These are phyloP conservation scores for Eupithecia pulchellata DNA, from an alignment of 2,888 invertebrate genomes.

Conservation along the genomic window DNA sequence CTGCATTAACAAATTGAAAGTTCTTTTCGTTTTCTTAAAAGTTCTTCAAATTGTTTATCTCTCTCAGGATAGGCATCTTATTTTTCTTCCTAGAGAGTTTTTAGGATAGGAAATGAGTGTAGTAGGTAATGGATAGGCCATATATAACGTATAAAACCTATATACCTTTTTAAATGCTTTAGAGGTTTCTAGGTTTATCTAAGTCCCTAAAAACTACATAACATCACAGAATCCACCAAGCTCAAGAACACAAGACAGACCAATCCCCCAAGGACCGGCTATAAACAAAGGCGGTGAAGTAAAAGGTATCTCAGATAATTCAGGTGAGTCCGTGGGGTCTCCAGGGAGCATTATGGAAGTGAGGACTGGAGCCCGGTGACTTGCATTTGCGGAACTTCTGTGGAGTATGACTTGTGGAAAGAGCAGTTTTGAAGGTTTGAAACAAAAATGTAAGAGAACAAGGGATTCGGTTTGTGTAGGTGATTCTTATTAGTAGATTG, in stretches of 20 bases:
- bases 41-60: too few relatives aligned
- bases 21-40: too few relatives aligned
- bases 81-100: too few relatives aligned
- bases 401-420: constrained; percentile 8
- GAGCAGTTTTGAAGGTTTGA: background rate
- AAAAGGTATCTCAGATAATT: constrained; percentile 67
- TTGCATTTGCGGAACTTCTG: constrained; percentile 33
- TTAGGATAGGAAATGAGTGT: too few relatives aligned
- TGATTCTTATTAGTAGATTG: background rate
- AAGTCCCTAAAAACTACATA: background rate
- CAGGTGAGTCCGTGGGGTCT: constrained; percentile 68
- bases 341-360: constrained; percentile 40
- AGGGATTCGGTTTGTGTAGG: background rate
- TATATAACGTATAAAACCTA: too few relatives aligned
- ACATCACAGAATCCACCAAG: background rate
- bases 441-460: background rate
- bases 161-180: background rate
- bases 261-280: constrained; percentile 38
- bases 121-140: too few relatives aligned
- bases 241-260: constrained; percentile 23
- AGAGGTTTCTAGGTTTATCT: background rate
- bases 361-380: constrained; percentile 51
- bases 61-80: too few relatives aligned
- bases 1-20: too few relatives aligned
- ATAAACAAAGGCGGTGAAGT: constrained; percentile 71